Evolutionary conservation across 2,888 invertebrate species (phyloP).

Genomic region (Andrena marginata): DNA sequence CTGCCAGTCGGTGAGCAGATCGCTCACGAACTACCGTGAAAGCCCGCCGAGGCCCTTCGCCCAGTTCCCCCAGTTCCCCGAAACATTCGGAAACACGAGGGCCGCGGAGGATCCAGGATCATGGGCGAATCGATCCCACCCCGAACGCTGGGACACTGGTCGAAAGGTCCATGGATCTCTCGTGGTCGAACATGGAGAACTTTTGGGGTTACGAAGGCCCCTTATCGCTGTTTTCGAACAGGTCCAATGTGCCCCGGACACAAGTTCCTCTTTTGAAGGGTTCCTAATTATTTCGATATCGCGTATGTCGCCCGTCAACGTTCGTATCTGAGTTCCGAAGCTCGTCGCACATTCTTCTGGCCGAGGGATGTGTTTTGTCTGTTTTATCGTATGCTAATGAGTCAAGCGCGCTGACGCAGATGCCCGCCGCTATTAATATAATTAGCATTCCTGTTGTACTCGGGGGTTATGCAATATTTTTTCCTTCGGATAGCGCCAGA

Average conservation of each 20-base stretch:
- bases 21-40: constrained; percentile 76
- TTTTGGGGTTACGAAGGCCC: not conserved
- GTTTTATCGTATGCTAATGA: constrained; percentile 59
- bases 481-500: constrained; percentile 34
- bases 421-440: constrained; percentile 56
- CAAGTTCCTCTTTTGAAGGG: too few relatives aligned
- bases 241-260: too few relatives aligned
- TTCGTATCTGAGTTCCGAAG: too few relatives aligned
- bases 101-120: constrained; percentile 6
- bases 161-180: not conserved
- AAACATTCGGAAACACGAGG: constrained; percentile 32
- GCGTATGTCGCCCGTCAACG: too few relatives aligned
- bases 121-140: not conserved
- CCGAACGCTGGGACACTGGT: not conserved
- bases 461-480: constrained; percentile 54
- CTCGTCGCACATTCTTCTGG: not conserved
- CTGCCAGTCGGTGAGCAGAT: constrained; percentile 75
- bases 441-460: constrained; percentile 53
- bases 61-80: constrained; percentile 59
- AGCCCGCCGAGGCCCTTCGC: constrained; percentile 53
- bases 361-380: constrained; percentile 41
- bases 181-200: too few relatives aligned
- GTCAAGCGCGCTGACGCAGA: constrained; percentile 51
- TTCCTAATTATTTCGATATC: too few relatives aligned
- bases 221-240: too few relatives aligned